Conservation (phyloP, 2,888 invertebrate species). For the Gonocerus acuteangulatus region DNA sequence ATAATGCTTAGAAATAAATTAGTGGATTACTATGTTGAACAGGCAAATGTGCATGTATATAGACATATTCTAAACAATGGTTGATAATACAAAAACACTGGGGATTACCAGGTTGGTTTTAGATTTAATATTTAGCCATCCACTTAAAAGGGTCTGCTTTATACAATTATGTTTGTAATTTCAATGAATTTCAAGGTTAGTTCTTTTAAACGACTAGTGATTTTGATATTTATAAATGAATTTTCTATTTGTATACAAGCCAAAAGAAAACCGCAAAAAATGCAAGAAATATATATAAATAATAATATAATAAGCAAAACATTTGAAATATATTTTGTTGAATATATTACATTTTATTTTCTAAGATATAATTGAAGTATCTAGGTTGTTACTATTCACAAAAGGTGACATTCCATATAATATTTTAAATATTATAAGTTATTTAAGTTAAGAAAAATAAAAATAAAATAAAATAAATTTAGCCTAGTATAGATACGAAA, state of each 20-base stretch:
- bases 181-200: conserved; percentile 10
- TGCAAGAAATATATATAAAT: neutral
- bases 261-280: neutral
- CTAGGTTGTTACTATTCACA: no score
- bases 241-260: conserved; percentile 18
- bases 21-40: neutral
- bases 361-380: no score
- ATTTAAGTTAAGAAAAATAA: neutral
- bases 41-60: conserved; percentile 18
- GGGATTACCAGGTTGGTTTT: neutral
- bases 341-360: neutral
- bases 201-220: conserved; percentile 16
- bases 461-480: neutral
- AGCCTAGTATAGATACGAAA: neutral
- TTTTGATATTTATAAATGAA: conserved; percentile 24
- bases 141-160: conserved; percentile 22
- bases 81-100: neutral
- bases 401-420: no score
- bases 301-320: neutral
- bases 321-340: neutral
- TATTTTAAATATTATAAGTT: no score
- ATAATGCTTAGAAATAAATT: no score
- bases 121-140: conserved; percentile 18
- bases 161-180: conserved; percentile 14
- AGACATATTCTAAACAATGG: conserved; percentile 23